Evolutionary conservation across 92 coral and sea anemone species (phyloP).

Genomic region (Epizoanthus scotinus): DNA sequence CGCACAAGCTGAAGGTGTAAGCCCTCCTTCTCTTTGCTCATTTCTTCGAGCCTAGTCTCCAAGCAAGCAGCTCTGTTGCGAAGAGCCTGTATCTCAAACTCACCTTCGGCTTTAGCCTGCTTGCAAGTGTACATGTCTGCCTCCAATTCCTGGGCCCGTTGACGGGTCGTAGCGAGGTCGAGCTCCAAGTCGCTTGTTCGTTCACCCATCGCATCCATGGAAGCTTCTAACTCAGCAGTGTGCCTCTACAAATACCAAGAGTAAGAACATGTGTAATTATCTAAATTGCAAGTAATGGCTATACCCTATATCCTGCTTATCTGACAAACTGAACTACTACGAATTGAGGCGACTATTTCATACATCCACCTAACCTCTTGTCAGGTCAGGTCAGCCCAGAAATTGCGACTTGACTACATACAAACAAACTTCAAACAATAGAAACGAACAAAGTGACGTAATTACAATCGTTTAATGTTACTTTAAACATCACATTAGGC

Average conservation of each 20-base stretch:
- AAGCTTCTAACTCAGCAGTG: conserved; percentile 11
- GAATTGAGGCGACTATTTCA: too few relatives aligned
- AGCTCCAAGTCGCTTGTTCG: neutral
- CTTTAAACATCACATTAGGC: too few relatives aligned
- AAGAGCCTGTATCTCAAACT: conserved; percentile 14
- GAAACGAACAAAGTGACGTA: too few relatives aligned
- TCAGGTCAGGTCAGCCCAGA: too few relatives aligned
- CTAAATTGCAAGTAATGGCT: too few relatives aligned
- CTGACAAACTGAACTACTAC: too few relatives aligned
- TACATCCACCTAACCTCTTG: too few relatives aligned
- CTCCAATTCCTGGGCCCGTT: conserved; percentile 1
- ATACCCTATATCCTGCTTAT: too few relatives aligned
- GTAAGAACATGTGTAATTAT: too few relatives aligned
- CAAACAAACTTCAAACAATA: too few relatives aligned
- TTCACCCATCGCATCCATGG: conserved; percentile 6
- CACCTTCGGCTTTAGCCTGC: neutral
- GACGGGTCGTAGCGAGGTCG: neutral
- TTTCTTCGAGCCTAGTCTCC: conserved; percentile 23
- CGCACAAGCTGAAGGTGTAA: conserved; percentile 23
- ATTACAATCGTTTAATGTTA: too few relatives aligned
- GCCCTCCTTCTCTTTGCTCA: conserved; percentile 8
- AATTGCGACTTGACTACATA: too few relatives aligned
- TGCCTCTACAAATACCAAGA: conserved; percentile 7
- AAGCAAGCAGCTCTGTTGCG: conserved; percentile 12
- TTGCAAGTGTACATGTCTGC: neutral